Percentiles rank a stretch among this genome's conserved stretches.
Evolutionary conservation across 2,797 vertebrate genomes (phyloP).

Genomic region (Tenualosa thibaudeaui): DNA sequence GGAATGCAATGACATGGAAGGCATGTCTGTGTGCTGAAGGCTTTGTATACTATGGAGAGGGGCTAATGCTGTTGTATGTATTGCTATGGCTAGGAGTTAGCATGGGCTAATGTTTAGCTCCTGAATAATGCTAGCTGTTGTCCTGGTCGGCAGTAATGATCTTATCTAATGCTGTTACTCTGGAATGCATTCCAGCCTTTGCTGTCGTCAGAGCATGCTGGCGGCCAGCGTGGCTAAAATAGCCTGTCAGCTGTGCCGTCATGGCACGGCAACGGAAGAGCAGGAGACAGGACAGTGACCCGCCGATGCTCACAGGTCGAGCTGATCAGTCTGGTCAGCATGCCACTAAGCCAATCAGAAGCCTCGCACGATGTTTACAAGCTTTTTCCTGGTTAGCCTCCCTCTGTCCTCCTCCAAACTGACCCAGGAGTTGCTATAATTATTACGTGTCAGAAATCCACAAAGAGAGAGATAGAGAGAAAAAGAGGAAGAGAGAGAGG

Average conservation of each 20-base stretch:
- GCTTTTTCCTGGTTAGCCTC: conserved; percentile 14
- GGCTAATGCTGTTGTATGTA: background rate
- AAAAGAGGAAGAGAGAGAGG: conserved; percentile 18
- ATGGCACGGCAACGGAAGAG: conserved; percentile 29
- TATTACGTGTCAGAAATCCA: conserved; percentile 5
- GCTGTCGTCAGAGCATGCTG: conserved; percentile 38
- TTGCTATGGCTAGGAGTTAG: background rate
- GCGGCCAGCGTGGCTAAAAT: conserved; percentile 39
- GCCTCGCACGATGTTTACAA: conserved; percentile 1
- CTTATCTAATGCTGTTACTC: conserved; percentile 45
- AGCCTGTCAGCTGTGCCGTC: conserved; percentile 34
- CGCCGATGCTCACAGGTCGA: conserved; percentile 10
- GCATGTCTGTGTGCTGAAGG: background rate
- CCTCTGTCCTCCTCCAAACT: background rate
- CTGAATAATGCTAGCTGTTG: background rate
- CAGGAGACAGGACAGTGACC: conserved; percentile 35
- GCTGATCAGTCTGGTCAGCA: conserved; percentile 12
- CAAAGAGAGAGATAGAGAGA: conserved; percentile 26
- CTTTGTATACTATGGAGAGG: background rate
- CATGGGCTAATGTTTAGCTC: conserved; percentile 1
- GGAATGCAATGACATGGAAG: background rate
- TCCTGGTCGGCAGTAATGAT: conserved; percentile 29
- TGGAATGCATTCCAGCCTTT: conserved; percentile 38
- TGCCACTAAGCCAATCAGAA: background rate
- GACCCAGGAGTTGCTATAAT: background rate